Evolutionary conservation across 2,888 invertebrate genomes (phyloP), one percentile per base, ranked within the genome.

Genomic region (Tenthredo scrophulariae): DNA sequence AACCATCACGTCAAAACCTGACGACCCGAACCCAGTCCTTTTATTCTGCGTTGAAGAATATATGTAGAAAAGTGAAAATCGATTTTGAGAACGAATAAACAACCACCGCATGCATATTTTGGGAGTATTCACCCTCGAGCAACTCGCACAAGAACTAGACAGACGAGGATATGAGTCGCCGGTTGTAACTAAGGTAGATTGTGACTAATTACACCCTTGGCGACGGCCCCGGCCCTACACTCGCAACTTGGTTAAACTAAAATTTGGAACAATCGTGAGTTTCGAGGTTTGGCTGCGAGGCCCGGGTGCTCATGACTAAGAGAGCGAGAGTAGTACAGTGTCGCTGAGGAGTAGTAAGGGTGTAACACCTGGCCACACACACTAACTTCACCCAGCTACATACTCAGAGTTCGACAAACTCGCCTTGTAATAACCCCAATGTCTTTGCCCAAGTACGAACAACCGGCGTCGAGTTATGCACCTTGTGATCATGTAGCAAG

Each of bases 171-270:
- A 67, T 67, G 74, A 74, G 74, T 74, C 74, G 74, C 74, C 74
- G 74, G 92, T 92, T 92, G 92, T 92, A 92, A 92, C 92, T 91
- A 91, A 91, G 91, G 91, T 91, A 91, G 90, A 92, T 93, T 92
- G 91, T 92, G 92, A 92, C 91, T 92, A 93, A 93, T 93, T 92
- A 62, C 80, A 80, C 80, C 62, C 80, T 62, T 40, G 80, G 80
- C 43, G 79, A 79, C 58, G 62, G 58, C 79, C 77, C 22, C 18
- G 82, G 58, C 84, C 70, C 86, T 86, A 85, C 84, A 65, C 84
- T 72, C 72, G 83, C 87, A 86, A 88, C 88, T 90, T 90, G 89
- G 87, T 90, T 88, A 89, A 90, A 90, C 89, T 89, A 87, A 88
- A 88, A 90, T 90, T 89, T 88, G 85, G 88, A 88, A 88, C 88